Base-by-base conservation (phyloP, 2,113 vertebrate species). In the Amphiprion percula region DNA sequence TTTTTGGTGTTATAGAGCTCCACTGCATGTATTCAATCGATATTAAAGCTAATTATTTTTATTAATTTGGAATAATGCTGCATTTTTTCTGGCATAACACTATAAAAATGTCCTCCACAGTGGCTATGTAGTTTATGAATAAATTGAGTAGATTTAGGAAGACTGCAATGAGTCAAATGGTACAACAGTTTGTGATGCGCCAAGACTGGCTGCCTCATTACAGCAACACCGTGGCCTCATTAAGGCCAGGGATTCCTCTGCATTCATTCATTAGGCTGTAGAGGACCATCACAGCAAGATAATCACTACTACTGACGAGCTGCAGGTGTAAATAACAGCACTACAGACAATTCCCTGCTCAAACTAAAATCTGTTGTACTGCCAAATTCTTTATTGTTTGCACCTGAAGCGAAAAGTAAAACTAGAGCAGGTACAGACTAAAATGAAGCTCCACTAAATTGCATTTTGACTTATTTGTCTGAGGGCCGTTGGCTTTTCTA, bases 171-270 rank as follows among this genome's bases (percentile, higher is more conserved):
- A 1, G 33, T 53, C 46, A 69, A 66, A 67, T 56, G 41, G 58
- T 9, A 24, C 46, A 79, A 55, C 39, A 30, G 28, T 30, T 30
- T 1, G 62, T 63, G 37, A 61, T 46, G 66, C 16, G 24, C 41
- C 2, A 23, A 64, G 79, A 66, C 39, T 15, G 46, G 39, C 59
- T 15, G 64, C 64, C 68, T 80, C 76, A 67, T 83, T 70, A 77
- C 54, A 47, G 21, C 37, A 17, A 30, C 74, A 21, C 56, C 39
- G 30, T 14, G 14, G 28, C 12, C 59, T 76, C 75, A 62, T 82
- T 77, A 83, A 61, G 28, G 28, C 5, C 28, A 30, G 49, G 63
- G 44, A 59, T 77, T 73, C 71, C 39, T 76, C 58, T 53, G 63
- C 21, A 21, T 21, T 21, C 41, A 66, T 33, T 73, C 53, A 71